Conservation (phyloP, 2,888 invertebrate species). For the Drosophila longiperda region DNA sequence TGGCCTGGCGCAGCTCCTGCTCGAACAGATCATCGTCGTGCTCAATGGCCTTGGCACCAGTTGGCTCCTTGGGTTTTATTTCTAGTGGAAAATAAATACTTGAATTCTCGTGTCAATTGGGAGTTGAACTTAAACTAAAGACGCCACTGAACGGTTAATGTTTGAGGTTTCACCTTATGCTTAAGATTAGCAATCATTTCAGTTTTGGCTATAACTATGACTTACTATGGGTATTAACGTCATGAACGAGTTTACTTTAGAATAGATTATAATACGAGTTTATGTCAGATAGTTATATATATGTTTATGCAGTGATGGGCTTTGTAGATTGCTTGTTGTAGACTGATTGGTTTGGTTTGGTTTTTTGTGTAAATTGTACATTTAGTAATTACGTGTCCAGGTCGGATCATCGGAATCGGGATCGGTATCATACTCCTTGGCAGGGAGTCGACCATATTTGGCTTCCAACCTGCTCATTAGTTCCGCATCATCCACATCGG, state of each 20-base stretch:
- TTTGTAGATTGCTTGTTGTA: constrained; percentile 30
- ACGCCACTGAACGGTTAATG: constrained; percentile 63
- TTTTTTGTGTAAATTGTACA: constrained; percentile 58
- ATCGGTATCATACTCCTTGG: constrained; percentile 86
- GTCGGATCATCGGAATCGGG: constrained; percentile 84
- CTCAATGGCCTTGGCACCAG: constrained; percentile 34
- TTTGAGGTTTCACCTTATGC: constrained; percentile 53
- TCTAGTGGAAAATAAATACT: constrained; percentile 58
- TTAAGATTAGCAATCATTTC: constrained; percentile 30
- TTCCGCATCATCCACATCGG: constrained; percentile 90
- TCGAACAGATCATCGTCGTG: constrained; percentile 76
- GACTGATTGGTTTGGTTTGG: constrained; percentile 29
- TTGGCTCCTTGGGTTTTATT: constrained; percentile 79
- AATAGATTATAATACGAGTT: constrained; percentile 52
- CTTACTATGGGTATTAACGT: constrained; percentile 64
- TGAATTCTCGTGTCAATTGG: neutral
- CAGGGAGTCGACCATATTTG: constrained; percentile 90
- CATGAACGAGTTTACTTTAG: constrained; percentile 49
- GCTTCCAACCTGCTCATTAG: constrained; percentile 89
- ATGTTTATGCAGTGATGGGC: constrained; percentile 43
- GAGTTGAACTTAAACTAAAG: neutral
- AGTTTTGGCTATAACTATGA: constrained; percentile 44
- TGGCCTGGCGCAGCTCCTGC: constrained; percentile 82
- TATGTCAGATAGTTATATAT: constrained; percentile 27
- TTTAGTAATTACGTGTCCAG: constrained; percentile 85